phyloP scores from a whole-genome alignment of 2,888 invertebrate genomes.

The Suillia variegata region DNA sequence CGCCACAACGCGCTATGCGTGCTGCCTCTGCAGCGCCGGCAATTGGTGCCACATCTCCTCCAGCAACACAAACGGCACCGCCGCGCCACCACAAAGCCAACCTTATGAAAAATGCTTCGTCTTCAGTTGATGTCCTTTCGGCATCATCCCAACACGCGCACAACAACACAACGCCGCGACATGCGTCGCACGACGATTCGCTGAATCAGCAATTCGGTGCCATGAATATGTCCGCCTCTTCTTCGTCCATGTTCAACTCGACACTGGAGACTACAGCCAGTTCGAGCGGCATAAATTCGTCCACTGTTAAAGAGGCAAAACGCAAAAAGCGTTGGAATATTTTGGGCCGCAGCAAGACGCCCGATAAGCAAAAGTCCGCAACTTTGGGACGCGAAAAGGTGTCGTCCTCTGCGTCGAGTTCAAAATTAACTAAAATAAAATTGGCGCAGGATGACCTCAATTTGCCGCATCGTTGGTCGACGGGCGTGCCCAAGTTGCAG shows the following conservation, averaged over 20 bases:
- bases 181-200: constrained; percentile 33
- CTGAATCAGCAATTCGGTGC: constrained; percentile 52
- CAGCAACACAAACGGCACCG: constrained; percentile 27
- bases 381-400: constrained; percentile 71
- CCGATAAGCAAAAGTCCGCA: constrained; percentile 67
- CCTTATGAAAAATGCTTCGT: constrained; percentile 41
- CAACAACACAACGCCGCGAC: not conserved
- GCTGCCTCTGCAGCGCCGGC: constrained; percentile 52
- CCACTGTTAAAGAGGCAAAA: constrained; percentile 65
- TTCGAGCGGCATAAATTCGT: constrained; percentile 38
- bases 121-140: constrained; percentile 40
- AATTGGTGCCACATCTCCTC: constrained; percentile 33
- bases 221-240: constrained; percentile 50
- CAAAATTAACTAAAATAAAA: constrained; percentile 53
- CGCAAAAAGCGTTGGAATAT: constrained; percentile 72
- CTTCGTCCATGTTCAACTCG: constrained; percentile 59
- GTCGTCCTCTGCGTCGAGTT: constrained; percentile 52
- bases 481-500: constrained; percentile 72
- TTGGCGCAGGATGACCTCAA: constrained; percentile 61
- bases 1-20: constrained; percentile 44
- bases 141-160: constrained; percentile 24
- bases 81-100: constrained; percentile 49
- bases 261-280: constrained; percentile 42
- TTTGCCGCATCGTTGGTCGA: constrained; percentile 72
- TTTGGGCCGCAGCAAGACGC: constrained; percentile 69